Percentiles rank a stretch among this genome's conserved stretches.
Evolutionary conservation across 2,888 invertebrate genomes (phyloP).

Genomic region (Mythimna albipuncta): DNA sequence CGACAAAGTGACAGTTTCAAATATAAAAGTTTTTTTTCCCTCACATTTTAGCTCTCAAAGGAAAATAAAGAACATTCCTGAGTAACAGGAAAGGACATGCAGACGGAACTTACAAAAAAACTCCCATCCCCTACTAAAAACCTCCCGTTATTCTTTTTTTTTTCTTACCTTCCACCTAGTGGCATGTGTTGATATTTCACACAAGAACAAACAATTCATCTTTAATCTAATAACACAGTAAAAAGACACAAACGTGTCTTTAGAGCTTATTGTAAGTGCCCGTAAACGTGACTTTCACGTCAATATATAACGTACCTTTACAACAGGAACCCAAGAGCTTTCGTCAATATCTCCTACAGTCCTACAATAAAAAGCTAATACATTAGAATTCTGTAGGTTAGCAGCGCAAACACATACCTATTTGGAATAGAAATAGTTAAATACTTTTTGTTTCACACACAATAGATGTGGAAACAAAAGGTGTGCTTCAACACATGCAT

Average conservation of each 20-base stretch:
- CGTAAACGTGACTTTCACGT: slow-evolving; percentile 5
- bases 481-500: slow-evolving; percentile 20
- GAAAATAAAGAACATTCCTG: no score
- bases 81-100: no score
- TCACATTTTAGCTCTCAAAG: no score
- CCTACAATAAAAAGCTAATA: slow-evolving; percentile 26
- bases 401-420: slow-evolving; percentile 12
- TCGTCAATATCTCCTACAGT: slow-evolving; percentile 8
- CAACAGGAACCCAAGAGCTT: slow-evolving; percentile 4
- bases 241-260: slow-evolving; percentile 32
- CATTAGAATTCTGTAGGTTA: slow-evolving; percentile 10
- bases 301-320: slow-evolving; percentile 12
- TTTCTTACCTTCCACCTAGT: neutral
- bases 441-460: slow-evolving; percentile 32
- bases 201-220: slow-evolving; percentile 5
- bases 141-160: neutral
- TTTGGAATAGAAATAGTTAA: slow-evolving; percentile 23
- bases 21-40: no score
- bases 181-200: neutral
- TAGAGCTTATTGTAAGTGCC: slow-evolving; percentile 29
- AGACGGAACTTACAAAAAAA: no score
- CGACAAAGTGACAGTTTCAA: no score
- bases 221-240: slow-evolving; percentile 10
- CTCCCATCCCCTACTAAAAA: no score
- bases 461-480: slow-evolving; percentile 45